phyloP scores from a whole-genome alignment of 2,888 invertebrate genomes.

The Caenorhabditis sp. region DNA sequence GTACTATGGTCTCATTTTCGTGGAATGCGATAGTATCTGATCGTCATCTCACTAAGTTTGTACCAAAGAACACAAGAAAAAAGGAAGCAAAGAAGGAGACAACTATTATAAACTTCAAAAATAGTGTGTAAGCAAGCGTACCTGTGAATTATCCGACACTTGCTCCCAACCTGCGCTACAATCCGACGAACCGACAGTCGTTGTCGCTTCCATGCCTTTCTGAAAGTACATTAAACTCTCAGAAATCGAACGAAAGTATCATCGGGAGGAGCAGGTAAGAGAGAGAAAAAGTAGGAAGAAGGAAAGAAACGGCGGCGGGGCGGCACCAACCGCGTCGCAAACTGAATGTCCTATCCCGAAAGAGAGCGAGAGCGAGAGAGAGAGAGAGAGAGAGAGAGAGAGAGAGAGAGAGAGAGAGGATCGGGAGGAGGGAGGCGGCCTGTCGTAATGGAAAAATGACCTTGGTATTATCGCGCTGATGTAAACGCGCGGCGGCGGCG shows the following conservation, averaged over 20 bases:
- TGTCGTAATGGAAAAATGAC: conserved; percentile 39
- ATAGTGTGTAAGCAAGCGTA: no score
- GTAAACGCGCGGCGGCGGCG: no score
- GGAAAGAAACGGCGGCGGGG: conserved; percentile 6
- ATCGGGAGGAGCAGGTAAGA: no score
- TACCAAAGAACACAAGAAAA: no score
- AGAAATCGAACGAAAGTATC: no score
- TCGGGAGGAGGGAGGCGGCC: background rate
- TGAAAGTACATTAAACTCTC: no score
- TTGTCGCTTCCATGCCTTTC: no score
- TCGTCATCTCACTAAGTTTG: no score
- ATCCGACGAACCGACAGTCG: conserved; percentile 70
- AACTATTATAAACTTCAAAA: no score
- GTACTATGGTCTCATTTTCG: conserved; percentile 11
- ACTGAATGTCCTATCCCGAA: no score
- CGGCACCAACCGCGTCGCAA: background rate
- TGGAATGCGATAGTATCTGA: conserved; percentile 27
- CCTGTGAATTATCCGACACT: conserved; percentile 73
- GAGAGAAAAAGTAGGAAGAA: background rate
- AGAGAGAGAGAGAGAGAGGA: background rate
- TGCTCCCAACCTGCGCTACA: conserved; percentile 76
- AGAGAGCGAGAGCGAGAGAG: background rate
- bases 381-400: background rate
- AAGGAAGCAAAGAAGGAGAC: no score
- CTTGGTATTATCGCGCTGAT: conserved; percentile 45